Base-by-base conservation (phyloP, 53 echinoderm and acorn worm genomes). In the Holothuria leucospilota region DNA sequence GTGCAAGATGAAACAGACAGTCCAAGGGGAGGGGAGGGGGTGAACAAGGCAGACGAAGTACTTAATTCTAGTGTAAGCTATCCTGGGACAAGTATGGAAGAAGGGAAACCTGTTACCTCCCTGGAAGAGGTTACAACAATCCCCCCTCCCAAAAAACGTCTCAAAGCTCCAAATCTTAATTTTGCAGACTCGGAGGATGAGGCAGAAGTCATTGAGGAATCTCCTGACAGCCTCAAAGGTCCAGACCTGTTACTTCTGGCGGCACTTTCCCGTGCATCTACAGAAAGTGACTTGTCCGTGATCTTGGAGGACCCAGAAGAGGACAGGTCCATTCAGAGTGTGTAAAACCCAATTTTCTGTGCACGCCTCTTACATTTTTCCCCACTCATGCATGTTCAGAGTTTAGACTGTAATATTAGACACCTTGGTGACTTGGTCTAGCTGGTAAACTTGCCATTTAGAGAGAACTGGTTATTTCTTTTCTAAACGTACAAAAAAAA, bases 251-350 rank as follows among this genome's bases (percentile, higher is more conserved):
- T 70, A 53, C 78, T 78, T 52, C 60, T 71, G 49, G 24, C 82
- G 18, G 39, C 20, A 40, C 29, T 62, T 20, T 62, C 63, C 18
- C 66, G 51, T 21, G 84, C 38, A 51, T 56, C 20, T 63, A 93
- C 96, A 1, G 96, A 96, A 24, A 90, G 91, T 91, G 96, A 96
- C 29, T 88, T 96, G 46, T 96, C 96, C 0, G 91, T 91, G 9
- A 96, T 96, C 53, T 29, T 89, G n/a, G 96, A 96, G 64, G 90
- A 90, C n/a, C 81, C 87, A 26, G 90, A 88, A 34, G 93, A 93
- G 0, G 86, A 78, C 5, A 90, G 88, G 15, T 60, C 82, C 39
- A 90, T 71, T 28, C 90, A 71, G 59, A 81, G 81, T 81, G 81
- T 62, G 81, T 81, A 62, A 62, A 24, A 28, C 27, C 59, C 39